Percentiles rank a stretch among this genome's conserved stretches.
These are phyloP conservation scores for Caenorhabditis afra DNA, from an alignment of 2,888 invertebrate genomes.

Conservation along the genomic window DNA sequence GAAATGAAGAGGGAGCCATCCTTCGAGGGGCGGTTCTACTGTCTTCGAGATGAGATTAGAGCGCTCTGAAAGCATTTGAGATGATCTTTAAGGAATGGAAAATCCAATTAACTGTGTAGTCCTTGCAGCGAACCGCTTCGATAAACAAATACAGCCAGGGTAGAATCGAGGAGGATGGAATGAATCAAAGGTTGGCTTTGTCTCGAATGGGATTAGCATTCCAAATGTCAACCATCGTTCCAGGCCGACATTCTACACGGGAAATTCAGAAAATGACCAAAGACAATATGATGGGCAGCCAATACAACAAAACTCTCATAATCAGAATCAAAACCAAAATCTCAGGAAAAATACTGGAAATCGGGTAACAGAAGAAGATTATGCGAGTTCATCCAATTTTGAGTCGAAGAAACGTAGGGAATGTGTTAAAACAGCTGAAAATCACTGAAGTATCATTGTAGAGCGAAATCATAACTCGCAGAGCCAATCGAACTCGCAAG, in stretches of 20 bases:
- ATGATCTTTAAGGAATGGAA: conserved; percentile 17
- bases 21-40: not conserved
- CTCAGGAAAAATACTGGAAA: conserved; percentile 42
- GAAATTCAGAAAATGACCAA: conserved; percentile 37
- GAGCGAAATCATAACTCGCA: conserved; percentile 58
- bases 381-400: conserved; percentile 54
- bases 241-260: conserved; percentile 49
- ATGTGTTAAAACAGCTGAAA: not conserved
- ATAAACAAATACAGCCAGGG: conserved; percentile 50
- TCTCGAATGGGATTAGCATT: not conserved
- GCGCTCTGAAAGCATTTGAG: not conserved
- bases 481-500: conserved; percentile 33
- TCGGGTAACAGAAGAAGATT: conserved; percentile 62
- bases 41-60: not conserved
- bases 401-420: conserved; percentile 51
- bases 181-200: conserved; percentile 47
- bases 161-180: conserved; percentile 43
- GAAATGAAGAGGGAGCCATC: not conserved
- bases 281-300: conserved; percentile 17
- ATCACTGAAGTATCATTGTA: conserved; percentile 24
- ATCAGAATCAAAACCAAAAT: conserved; percentile 37
- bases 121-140: conserved; percentile 45
- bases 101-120: conserved; percentile 25
- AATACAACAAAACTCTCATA: conserved; percentile 23
- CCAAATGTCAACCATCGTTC: not conserved